A percentile compares a stretch with the other conserved stretches of the same genome.
Evolutionary conservation across 2,797 vertebrate species (phyloP).

Genomic region (Syndactyla subalaris): DNA sequence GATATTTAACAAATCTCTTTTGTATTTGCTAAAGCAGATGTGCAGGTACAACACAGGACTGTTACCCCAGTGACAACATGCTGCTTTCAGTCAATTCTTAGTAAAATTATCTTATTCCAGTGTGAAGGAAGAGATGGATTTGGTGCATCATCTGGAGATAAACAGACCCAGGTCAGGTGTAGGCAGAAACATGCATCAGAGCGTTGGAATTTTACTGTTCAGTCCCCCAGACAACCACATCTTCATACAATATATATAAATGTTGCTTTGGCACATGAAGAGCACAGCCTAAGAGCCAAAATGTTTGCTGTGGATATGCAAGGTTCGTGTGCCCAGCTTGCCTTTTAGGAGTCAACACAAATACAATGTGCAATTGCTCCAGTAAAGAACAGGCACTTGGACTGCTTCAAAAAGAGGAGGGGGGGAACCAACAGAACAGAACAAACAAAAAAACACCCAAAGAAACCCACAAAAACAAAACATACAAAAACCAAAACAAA

Average conservation of each 20-base stretch:
- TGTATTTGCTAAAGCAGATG: not conserved
- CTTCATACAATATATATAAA: not conserved
- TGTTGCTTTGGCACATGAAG: not conserved
- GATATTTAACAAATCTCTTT: not conserved
- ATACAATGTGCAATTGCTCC: not conserved
- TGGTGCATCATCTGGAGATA: not conserved
- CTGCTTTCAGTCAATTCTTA: not conserved
- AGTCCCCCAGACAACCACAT: not conserved
- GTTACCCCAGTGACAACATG: not conserved
- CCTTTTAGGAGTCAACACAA: not conserved
- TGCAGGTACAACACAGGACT: not conserved
- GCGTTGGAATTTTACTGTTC: not conserved
- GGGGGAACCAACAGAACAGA: not conserved
- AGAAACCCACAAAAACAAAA: too few species aligned
- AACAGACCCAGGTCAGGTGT: not conserved
- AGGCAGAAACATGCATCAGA: not conserved
- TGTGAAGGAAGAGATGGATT: not conserved
- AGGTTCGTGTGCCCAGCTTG: not conserved
- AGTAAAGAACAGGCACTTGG: not conserved
- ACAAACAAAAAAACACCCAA: not conserved
- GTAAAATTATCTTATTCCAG: not conserved
- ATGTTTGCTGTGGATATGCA: fast-evolving
- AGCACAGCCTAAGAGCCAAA: not conserved
- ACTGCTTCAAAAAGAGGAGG: not conserved
- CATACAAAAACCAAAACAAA: not conserved